phyloP scores from a whole-genome alignment of 1,140 invertebrate species.

The Metaphire vulgaris region DNA sequence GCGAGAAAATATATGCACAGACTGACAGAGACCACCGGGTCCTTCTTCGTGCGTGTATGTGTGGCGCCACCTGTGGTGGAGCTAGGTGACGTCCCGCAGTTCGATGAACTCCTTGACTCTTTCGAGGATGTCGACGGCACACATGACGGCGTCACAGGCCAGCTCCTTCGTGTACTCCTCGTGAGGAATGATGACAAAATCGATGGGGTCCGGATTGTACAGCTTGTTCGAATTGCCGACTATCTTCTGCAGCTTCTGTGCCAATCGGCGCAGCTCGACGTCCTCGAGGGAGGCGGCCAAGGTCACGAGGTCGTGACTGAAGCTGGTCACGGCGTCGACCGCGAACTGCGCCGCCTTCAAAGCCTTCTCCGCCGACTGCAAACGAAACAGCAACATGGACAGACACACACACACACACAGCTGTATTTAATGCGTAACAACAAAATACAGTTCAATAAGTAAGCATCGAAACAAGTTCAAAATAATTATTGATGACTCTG shows the following conservation, averaged over 20 bases:
- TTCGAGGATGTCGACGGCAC: slow-evolving; percentile 30
- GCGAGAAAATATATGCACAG: too few species aligned
- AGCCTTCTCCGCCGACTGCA: slow-evolving; percentile 36
- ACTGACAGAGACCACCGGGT: too few species aligned
- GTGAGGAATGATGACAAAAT: slow-evolving; percentile 31
- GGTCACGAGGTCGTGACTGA: slow-evolving; percentile 31
- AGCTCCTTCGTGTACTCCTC: slow-evolving; percentile 30
- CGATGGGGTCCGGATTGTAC: slow-evolving; percentile 31
- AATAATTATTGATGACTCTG: too few species aligned
- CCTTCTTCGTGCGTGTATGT: too few species aligned
- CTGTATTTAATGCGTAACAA: too few species aligned
- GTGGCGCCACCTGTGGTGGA: too few species aligned
- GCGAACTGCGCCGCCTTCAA: slow-evolving; percentile 35
- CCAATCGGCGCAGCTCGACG: slow-evolving; percentile 26
- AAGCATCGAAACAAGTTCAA: too few species aligned
- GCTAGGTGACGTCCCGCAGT: slow-evolving; percentile 5
- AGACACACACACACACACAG: too few species aligned
- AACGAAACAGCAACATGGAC: not conserved
- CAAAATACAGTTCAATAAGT: too few species aligned
- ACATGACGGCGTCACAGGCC: slow-evolving; percentile 31
- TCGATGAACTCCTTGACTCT: slow-evolving; percentile 31
- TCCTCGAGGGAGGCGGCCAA: slow-evolving; percentile 30
- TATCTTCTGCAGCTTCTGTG: slow-evolving; percentile 25
- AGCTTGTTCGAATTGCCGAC: slow-evolving; percentile 29
- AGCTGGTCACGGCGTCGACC: slow-evolving; percentile 30